Conservation (phyloP, 1,140 invertebrate genomes). For the Plectrocnemia conspersa region DNA sequence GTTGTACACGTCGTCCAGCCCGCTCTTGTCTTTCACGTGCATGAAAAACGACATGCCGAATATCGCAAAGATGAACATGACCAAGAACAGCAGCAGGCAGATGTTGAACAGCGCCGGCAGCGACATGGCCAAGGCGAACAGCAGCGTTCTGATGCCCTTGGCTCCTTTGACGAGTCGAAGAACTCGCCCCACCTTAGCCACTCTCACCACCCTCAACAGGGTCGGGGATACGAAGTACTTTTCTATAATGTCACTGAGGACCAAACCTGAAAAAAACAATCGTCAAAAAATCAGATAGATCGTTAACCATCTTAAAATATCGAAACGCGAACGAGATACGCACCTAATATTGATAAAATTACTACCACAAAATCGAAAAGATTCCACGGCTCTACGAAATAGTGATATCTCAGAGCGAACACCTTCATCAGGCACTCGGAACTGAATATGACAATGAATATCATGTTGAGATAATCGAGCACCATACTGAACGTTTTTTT, state of each 20-base stretch:
- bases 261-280: slow-evolving; percentile 69
- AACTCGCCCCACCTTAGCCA: slow-evolving; percentile 95
- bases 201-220: slow-evolving; percentile 91
- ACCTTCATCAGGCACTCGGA: slow-evolving; percentile 96
- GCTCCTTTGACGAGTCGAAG: slow-evolving; percentile 95
- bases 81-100: slow-evolving; percentile 92
- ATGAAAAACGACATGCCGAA: slow-evolving; percentile 99
- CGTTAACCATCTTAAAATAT: no score
- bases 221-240: slow-evolving; percentile 98
- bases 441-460: slow-evolving; percentile 98
- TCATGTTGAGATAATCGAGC: slow-evolving; percentile 87
- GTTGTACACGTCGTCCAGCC: slow-evolving; percentile 95
- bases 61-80: slow-evolving; percentile 99
- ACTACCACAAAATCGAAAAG: slow-evolving; percentile 99
- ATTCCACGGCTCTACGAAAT: slow-evolving; percentile 99
- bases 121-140: slow-evolving; percentile 97
- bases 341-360: slow-evolving; percentile 94
- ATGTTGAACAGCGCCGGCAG: slow-evolving; percentile 98
- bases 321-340: no score
- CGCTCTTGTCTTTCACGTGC: slow-evolving; percentile 90
- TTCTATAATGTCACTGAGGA: slow-evolving; percentile 92
- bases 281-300: no score
- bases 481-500: slow-evolving; percentile 74
- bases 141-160: slow-evolving; percentile 92
- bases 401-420: slow-evolving; percentile 93